Base-by-base conservation (phyloP, 1,140 invertebrate species). In the Tetragonula clypearis region DNA sequence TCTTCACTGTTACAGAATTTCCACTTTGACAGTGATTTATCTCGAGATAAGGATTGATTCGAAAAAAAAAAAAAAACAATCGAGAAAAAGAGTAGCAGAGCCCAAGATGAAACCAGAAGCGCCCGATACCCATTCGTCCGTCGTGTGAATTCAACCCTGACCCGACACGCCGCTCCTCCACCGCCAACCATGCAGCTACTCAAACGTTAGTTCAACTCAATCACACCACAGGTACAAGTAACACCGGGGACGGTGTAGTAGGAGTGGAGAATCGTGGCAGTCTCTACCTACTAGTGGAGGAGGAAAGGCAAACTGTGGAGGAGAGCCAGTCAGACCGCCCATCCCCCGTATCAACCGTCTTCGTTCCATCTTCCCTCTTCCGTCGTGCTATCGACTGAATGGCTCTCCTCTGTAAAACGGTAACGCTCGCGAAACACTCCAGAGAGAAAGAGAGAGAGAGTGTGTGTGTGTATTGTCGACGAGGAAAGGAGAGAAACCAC, bases 291-390 rank as follows among this genome's bases (percentile, higher is more conserved):
- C 6, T 8, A 55, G 21, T 76, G 79, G 71, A 58, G 79, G 84
- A 85, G 84, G 66, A 75, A 85, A 69, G 60, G 68, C 79, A 19
- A 49, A 73, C 77, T 60, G 49, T 14, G 23, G 19, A 53, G 75
- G 35, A 74, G 69, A 74, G 84, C 14, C 79, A 65, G 30, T 53
- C 79, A 75, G 56, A 53, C 84, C 84, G 84, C 84, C 78, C 84
- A 74, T 78, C 79, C 84, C 6, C 49, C 62, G 30, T 49, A 26
- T 85, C 84, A 49, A 65, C 69, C 60, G 41, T 80, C 69, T 17
- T 15, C 49, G 53, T 53, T n/a, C 12, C 4, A 56, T 60, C 72
- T 62, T 69, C 17, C 79, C 49, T 65, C 26, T 71, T 19, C n/a
- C 23, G 26, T 56, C 6, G n/a, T n/a, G 30, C 23, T 41, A 74